Evolutionary conservation across 2,888 invertebrate species (phyloP).

Genomic region (Mimumesa dahlbomi): DNA sequence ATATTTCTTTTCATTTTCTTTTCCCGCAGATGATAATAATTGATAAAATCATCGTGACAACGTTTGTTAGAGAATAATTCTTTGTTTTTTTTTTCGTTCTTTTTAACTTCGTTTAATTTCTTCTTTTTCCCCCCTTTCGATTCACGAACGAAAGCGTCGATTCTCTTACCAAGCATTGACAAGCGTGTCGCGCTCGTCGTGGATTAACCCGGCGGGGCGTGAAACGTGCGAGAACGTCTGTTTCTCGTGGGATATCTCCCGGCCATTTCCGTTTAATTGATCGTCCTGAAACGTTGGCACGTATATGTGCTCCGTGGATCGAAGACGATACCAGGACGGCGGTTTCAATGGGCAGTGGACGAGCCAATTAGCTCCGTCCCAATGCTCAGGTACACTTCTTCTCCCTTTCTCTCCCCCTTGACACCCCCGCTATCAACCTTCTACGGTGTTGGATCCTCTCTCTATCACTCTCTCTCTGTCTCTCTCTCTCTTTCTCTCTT

Average conservation of each 20-base stretch:
- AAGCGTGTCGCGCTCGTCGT: slow-evolving; percentile 22
- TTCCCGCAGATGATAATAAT: too few species aligned
- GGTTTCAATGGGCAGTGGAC: slow-evolving; percentile 74
- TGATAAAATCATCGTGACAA: too few species aligned
- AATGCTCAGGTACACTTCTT: slow-evolving; percentile 70
- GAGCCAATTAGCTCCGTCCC: slow-evolving; percentile 77
- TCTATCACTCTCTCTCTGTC: slow-evolving; percentile 9
- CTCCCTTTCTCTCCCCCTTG: slow-evolving; percentile 19
- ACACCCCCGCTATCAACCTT: slow-evolving; percentile 21
- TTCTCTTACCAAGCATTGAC: neutral
- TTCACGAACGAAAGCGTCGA: neutral
- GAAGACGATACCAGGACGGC: slow-evolving; percentile 63
- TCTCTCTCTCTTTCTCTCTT: slow-evolving; percentile 14
- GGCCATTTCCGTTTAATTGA: slow-evolving; percentile 74
- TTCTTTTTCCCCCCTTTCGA: too few species aligned
- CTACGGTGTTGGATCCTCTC: neutral
- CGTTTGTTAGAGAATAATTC: too few species aligned
- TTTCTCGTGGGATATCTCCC: slow-evolving; percentile 69
- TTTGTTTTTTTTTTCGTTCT: too few species aligned
- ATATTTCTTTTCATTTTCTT: too few species aligned
- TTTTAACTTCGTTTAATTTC: too few species aligned
- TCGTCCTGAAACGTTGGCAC: slow-evolving; percentile 70
- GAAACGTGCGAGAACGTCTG: slow-evolving; percentile 71
- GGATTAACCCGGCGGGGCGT: slow-evolving; percentile 42
- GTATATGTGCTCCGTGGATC: slow-evolving; percentile 68